phyloP scores from a whole-genome alignment of 2,797 vertebrate genomes.

The Halcyon smyrnensis region DNA sequence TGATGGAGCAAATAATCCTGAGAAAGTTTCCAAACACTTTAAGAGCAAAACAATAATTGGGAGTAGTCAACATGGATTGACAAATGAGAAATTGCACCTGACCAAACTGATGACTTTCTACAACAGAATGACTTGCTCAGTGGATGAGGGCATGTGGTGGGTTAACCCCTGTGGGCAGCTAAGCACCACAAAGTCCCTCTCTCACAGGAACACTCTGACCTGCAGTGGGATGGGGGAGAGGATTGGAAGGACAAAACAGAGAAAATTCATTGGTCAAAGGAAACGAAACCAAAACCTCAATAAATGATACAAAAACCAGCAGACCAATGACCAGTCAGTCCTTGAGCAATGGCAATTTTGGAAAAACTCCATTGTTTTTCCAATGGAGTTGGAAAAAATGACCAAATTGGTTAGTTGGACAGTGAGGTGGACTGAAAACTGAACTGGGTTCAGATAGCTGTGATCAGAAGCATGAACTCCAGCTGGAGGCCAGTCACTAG shows the following conservation, averaged over 20 bases:
- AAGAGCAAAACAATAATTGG: not conserved
- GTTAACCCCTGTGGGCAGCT: not conserved
- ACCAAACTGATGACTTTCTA: not conserved
- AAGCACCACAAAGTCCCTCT: not conserved
- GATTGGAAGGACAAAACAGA: not conserved
- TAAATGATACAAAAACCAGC: not conserved
- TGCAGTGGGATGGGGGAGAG: not conserved
- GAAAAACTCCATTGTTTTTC: not conserved
- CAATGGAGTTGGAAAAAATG: too few relatives aligned
- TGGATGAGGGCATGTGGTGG: rapidly evolving
- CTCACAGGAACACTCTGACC: rapidly evolving
- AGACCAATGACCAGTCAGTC: not conserved
- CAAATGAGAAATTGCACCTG: not conserved
- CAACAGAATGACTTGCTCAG: not conserved
- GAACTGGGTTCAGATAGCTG: not conserved
- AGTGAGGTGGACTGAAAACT: not conserved
- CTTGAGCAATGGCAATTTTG: not conserved
- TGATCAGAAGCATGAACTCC: not conserved
- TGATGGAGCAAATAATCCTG: not conserved
- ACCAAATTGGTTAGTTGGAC: too few relatives aligned
- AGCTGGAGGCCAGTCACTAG: not conserved
- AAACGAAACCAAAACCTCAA: not conserved
- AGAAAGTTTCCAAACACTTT: not conserved
- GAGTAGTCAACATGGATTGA: not conserved
- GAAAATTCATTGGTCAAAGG: not conserved